Base-by-base conservation (phyloP, 2,113 vertebrate species). In the Emydura subglobosa region DNA sequence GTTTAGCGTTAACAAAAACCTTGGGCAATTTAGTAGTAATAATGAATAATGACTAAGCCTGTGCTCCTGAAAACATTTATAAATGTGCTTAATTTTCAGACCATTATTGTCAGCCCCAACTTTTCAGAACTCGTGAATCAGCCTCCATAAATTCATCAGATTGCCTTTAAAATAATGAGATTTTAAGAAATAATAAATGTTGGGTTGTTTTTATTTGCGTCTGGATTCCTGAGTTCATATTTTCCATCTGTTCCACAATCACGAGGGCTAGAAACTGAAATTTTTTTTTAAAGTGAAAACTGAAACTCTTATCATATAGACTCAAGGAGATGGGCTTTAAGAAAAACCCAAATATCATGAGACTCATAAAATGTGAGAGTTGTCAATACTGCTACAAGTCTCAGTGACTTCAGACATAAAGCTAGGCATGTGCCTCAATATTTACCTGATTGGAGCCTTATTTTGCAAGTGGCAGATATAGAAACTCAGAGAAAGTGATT, bases 401-500 rank as follows among this genome's bases (percentile, higher is more conserved):
- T 80, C 53, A 13, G 5, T 27, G 53, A 88, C n/a, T 80, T 80
- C 57, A 81, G 25, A 1, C 19, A 44, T 29, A 22, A 17, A 95
- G 84, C 51, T 8, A 42, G 84, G 83, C 68, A 0, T 59, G 96
- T 84, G 83, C 87, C 24, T 1, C 34, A 89, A 29, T 6, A 83
- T 91, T 82, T 31, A 25, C 39, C 55, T 50, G 83, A 95, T 84
- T 95, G 86, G 82, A 44, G 92, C 65, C 51, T 90, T 7, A n/a
- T 94, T 97, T 91, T 90, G 49, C 89, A 94, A 91, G 79, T 91
- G 74, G 53, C 86, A 93, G 61, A 31, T 82, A 91, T 87, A 79
- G 94, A 90, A 94, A 84, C 83, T 94, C 88, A 88, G 79, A 83
- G 55, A 93, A 89, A 96, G 87, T 65, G 47, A 88, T 96, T 96